phyloP scores from a whole-genome alignment of 2,113 vertebrate genomes.

The Odocoileus virginianus region DNA sequence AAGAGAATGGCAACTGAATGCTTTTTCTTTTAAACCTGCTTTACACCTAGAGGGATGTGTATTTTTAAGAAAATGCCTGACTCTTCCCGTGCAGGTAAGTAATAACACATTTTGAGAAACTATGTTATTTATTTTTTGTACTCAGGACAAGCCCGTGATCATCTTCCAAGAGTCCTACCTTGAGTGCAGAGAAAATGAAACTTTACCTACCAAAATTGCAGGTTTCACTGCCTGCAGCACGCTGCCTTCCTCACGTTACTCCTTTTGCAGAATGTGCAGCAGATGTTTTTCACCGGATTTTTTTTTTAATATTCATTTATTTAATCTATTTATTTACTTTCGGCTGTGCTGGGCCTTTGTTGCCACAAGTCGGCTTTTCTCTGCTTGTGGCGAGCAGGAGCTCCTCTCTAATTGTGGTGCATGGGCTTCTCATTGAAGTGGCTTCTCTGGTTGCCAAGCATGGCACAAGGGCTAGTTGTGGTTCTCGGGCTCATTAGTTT shows the following conservation, averaged over 20 bases:
- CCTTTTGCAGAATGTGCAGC: neutral
- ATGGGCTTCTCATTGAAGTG: neutral
- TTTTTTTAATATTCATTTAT: neutral
- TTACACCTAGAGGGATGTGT: neutral
- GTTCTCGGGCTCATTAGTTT: neutral
- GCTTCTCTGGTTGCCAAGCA: neutral
- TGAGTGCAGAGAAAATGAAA: neutral
- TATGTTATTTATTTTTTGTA: neutral
- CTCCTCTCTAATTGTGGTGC: neutral
- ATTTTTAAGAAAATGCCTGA: slow-evolving; percentile 20
- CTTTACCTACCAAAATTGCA: neutral
- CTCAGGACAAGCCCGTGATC: neutral
- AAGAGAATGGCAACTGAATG: neutral
- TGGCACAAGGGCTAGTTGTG: neutral
- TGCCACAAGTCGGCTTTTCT: neutral
- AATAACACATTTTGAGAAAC: neutral
- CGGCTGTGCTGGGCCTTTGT: neutral
- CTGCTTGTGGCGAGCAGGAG: neutral
- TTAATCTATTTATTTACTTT: neutral
- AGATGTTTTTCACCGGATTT: neutral
- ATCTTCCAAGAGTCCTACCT: neutral
- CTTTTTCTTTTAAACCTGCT: neutral
- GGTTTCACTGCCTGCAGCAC: neutral
- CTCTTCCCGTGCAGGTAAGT: neutral
- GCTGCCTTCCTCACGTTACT: neutral